A percentile compares a stretch with the other conserved stretches of the same genome.
phyloP scores from a whole-genome alignment of 2,888 invertebrate genomes.

The Ashinkailepas kermadecensis region DNA sequence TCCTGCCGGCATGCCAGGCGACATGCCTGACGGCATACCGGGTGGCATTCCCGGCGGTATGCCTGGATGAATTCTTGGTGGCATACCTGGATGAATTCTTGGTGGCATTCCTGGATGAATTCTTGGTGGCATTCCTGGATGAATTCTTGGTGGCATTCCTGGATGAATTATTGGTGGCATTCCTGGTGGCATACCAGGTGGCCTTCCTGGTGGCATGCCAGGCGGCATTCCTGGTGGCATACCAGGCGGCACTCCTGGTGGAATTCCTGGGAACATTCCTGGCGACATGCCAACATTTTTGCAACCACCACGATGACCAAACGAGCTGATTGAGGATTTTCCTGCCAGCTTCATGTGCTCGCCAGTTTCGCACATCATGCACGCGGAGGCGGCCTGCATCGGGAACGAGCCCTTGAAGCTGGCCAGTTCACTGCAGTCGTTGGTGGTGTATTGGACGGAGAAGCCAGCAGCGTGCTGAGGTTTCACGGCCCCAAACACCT shows the following conservation, averaged over 20 bases:
- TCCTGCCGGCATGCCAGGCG: neutral
- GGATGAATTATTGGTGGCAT: no score
- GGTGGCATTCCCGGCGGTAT: neutral
- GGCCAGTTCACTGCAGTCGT: slow-evolving; percentile 7
- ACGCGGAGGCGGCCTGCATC: neutral
- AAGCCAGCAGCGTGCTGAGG: neutral
- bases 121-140: no score
- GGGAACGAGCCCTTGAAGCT: neutral
- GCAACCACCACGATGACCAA: no score
- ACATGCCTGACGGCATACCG: neutral
- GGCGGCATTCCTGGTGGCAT: neutral
- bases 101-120: no score
- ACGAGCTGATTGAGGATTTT: no score
- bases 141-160: no score
- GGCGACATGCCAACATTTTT: no score
- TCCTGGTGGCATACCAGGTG: no score
- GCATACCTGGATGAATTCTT: no score
- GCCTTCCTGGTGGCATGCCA: no score
- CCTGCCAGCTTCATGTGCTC: no score
- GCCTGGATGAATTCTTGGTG: neutral
- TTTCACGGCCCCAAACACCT: neutral
- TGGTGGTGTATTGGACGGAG: neutral
- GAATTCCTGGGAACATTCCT: neutral
- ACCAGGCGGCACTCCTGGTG: neutral
- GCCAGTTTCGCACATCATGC: neutral